Conservation (phyloP, 2,888 invertebrate genomes). For the Mellilla xanthometata region DNA sequence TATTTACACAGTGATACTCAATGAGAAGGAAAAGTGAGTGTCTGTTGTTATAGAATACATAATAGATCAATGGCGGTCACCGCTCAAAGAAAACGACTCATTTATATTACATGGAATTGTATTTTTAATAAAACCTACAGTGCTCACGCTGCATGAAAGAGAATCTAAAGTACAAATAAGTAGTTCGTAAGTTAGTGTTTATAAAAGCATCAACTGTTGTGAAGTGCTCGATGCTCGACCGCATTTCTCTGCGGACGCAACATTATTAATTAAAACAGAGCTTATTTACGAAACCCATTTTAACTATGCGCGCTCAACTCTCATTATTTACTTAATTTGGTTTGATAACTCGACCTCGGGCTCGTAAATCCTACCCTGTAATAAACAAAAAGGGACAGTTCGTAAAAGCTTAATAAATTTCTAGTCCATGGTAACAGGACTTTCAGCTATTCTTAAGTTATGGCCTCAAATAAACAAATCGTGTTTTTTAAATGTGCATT, state of each 20-base stretch:
- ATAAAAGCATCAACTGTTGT: background rate
- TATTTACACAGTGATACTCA: conserved; percentile 8
- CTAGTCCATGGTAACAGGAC: background rate
- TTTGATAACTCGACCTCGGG: conserved; percentile 17
- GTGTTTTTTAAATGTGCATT: no score
- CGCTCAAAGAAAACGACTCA: background rate
- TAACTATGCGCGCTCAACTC: conserved; percentile 18
- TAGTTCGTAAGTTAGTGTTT: background rate
- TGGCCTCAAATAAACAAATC: no score
- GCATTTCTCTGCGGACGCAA: conserved; percentile 8
- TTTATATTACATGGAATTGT: no score
- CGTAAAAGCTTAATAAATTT: conserved; percentile 1
- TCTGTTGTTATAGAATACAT: background rate
- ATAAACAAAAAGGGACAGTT: conserved; percentile 13
- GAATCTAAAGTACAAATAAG: no score
- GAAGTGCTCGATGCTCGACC: conserved; percentile 4
- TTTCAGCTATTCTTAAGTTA: no score
- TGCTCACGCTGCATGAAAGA: no score
- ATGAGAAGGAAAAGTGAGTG: conserved; percentile 1
- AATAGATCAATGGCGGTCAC: background rate
- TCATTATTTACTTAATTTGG: conserved; percentile 24
- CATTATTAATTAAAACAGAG: conserved; percentile 19
- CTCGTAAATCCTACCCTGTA: conserved; percentile 15
- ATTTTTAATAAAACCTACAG: no score
- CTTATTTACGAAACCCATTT: conserved; percentile 20